Conservation (phyloP, 2,888 invertebrate genomes). For the Itoplectis maculator region DNA sequence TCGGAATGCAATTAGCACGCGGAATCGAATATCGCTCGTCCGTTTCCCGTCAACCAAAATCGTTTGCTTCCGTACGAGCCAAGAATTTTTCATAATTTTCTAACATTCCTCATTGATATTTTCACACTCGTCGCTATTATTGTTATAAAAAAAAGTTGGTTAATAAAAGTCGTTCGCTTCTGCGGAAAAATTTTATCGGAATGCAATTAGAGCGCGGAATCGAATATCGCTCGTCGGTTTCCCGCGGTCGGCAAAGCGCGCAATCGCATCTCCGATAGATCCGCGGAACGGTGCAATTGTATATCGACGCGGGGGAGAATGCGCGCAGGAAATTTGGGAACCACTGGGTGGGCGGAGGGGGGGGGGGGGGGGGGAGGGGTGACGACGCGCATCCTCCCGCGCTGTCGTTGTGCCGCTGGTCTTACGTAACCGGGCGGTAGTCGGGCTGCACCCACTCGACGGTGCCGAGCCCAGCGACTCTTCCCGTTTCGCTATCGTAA, state of each 20-base stretch:
- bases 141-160: too few species aligned
- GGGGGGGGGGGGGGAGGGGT: conserved; percentile 9
- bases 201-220: too few species aligned
- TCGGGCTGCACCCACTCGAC: conserved; percentile 68
- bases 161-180: too few species aligned
- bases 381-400: conserved; percentile 55
- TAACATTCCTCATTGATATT: too few species aligned
- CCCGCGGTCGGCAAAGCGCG: neutral
- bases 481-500: conserved; percentile 43
- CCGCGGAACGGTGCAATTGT: neutral
- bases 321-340: conserved; percentile 22
- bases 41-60: too few species aligned
- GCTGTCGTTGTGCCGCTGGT: conserved; percentile 32
- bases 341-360: conserved; percentile 25
- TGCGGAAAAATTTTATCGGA: too few species aligned
- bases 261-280: neutral
- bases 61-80: too few species aligned
- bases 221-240: too few species aligned
- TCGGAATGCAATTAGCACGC: too few species aligned
- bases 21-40: too few species aligned
- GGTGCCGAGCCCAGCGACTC: conserved; percentile 38
- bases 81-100: too few species aligned
- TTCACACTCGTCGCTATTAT: too few species aligned
- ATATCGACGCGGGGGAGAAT: conserved; percentile 1
- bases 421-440: conserved; percentile 61